Percentiles rank a stretch among this genome's conserved stretches.
phyloP scores from a whole-genome alignment of 2,113 vertebrate genomes.

The Rhynchomys soricoides region DNA sequence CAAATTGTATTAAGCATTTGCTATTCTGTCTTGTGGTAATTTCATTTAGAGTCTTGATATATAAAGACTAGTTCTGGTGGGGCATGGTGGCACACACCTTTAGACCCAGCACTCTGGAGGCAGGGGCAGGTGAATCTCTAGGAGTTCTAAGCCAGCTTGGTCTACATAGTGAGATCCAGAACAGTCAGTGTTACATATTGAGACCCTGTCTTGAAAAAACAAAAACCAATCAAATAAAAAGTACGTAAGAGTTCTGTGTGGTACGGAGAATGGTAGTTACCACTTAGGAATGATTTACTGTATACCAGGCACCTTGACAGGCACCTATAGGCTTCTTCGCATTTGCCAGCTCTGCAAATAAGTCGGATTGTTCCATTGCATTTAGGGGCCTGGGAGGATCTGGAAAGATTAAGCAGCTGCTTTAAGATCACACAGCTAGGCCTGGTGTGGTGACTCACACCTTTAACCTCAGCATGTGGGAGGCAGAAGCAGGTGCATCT shows the following conservation, averaged over 20 bases:
- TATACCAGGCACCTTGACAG: neutral
- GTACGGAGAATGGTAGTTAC: neutral
- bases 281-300: neutral
- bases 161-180: neutral
- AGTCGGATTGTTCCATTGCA: neutral
- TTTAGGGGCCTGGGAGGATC: neutral
- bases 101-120: neutral
- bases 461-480: neutral
- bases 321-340: neutral
- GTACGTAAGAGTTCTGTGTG: conserved; percentile 14
- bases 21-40: conserved; percentile 16
- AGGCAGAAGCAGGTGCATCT: neutral
- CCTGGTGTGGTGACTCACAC: accelerated
- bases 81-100: neutral
- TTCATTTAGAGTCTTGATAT: conserved; percentile 49
- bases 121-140: neutral
- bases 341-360: neutral
- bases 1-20: neutral
- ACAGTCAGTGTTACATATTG: neutral
- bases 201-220: neutral
- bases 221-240: neutral
- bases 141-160: neutral
- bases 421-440: neutral
- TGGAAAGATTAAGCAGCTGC: conserved; percentile 39
- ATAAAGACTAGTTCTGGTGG: neutral